Conservation (phyloP, 2,113 vertebrate species). For the Brachirus orientalis region DNA sequence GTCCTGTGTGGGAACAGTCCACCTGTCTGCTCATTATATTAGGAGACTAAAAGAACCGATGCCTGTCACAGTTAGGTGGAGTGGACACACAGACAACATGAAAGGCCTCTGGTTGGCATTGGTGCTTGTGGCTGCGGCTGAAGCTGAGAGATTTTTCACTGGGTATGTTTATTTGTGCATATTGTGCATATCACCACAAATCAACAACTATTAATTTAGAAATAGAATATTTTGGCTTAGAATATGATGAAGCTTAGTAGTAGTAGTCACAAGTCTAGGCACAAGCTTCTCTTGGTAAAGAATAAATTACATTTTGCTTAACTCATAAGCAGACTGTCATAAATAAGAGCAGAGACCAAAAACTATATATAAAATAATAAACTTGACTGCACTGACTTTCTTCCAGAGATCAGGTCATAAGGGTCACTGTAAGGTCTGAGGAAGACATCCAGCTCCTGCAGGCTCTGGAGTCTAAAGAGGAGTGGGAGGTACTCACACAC, state of each 20-base stretch:
- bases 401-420: constrained; percentile 76
- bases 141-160: constrained; percentile 60
- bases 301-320: too few relatives aligned
- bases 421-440: constrained; percentile 65
- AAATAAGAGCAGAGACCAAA: too few relatives aligned
- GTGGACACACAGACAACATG: constrained; percentile 42
- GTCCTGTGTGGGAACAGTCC: constrained; percentile 42
- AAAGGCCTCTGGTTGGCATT: constrained; percentile 58
- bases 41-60: constrained; percentile 3
- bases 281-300: too few relatives aligned
- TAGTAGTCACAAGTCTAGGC: too few relatives aligned
- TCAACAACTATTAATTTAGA: too few relatives aligned
- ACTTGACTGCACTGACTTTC: background rate
- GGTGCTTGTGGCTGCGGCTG: constrained; percentile 52
- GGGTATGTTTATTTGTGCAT: constrained; percentile 61
- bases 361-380: too few relatives aligned
- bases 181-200: too few relatives aligned
- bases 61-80: background rate
- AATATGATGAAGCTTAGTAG: too few relatives aligned
- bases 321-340: too few relatives aligned
- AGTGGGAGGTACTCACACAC: constrained; percentile 49
- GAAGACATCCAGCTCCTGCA: constrained; percentile 67
- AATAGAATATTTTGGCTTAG: too few relatives aligned
- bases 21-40: constrained; percentile 33
- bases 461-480: constrained; percentile 55